Base-by-base conservation (phyloP, 1,140 invertebrate species). In the Calycopis cecrops region DNA sequence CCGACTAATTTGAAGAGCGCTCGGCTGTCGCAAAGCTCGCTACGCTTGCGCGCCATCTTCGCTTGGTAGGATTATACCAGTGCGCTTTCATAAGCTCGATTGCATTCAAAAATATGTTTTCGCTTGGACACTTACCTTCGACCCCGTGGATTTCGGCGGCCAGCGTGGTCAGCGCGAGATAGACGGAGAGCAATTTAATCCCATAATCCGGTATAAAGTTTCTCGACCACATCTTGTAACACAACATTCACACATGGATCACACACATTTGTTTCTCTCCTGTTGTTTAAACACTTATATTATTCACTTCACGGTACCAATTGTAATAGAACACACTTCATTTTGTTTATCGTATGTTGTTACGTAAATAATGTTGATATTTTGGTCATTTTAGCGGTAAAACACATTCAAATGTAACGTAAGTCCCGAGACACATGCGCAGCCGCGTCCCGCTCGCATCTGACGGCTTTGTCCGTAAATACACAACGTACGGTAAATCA, bases 191-290 rank as follows among this genome's bases (percentile, higher is more conserved):
- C 69, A 83, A 73, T 72, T 65, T 74, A 85, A 86, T 83, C 79
- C 81, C 83, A 83, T 86, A 86, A 83, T 85, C 83, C 81, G 83
- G 83, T 82, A 79, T 77, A 85, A 83, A 87, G 84, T 87, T 84
- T 79, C 83, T 86, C 68, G 83, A 86, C 83, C 84, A 85, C 84
- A 85, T 87, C 78, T 81, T 85, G 79, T 70, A 77, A 67, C 83
- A 86, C 79, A 81, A 86, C 75, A 86, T 83, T 85, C 80, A 87
- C 81, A 85, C 79, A 84, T 82, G 78, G 74, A 84, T 75, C 77
- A 82, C 79, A 82, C 81, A 84, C 84, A 87, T 87, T 87, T 85
- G 81, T 87, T 87, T 85, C 78, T 82, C 76, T 79, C 76, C 77
- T 80, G 72, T 84, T 65, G 79, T 79, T 83, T 71, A 55, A 77